Evolutionary conservation across 2,888 invertebrate species (phyloP).

Genomic region (Drosophila lacicola): DNA sequence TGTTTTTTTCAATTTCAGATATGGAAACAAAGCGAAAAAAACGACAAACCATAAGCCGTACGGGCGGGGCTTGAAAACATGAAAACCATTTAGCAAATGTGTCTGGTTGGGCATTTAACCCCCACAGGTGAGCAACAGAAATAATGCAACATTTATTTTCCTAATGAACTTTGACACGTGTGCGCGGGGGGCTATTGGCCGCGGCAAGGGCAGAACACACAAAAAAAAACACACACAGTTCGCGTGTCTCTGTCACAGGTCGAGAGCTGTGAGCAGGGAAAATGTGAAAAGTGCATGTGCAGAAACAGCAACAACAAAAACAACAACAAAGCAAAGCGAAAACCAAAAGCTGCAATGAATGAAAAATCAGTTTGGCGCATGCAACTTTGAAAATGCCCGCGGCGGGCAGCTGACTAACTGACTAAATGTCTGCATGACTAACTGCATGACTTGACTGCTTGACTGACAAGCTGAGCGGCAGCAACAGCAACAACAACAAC

Average conservation of each 20-base stretch:
- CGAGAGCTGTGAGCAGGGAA: slow-evolving; percentile 52
- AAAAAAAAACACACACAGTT: slow-evolving; percentile 18
- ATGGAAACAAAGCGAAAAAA: slow-evolving; percentile 15
- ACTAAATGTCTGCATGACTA: slow-evolving; percentile 48
- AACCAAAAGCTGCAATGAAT: slow-evolving; percentile 74
- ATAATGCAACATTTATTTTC: slow-evolving; percentile 51
- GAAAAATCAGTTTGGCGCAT: slow-evolving; percentile 80
- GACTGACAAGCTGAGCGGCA: slow-evolving; percentile 46
- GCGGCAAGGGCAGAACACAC: not conserved
- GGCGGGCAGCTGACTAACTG: slow-evolving; percentile 48
- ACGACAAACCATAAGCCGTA: slow-evolving; percentile 9
- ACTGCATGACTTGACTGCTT: slow-evolving; percentile 44
- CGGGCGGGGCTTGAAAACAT: not conserved
- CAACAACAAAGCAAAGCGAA: slow-evolving; percentile 24
- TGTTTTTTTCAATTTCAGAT: slow-evolving; percentile 22
- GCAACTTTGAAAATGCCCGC: slow-evolving; percentile 72
- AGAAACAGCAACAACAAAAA: slow-evolving; percentile 26
- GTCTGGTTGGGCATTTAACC: slow-evolving; percentile 16
- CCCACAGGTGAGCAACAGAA: not conserved
- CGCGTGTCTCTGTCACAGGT: slow-evolving; percentile 71
- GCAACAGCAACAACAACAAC: slow-evolving; percentile 28
- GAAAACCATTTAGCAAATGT: slow-evolving; percentile 58
- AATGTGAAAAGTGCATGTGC: slow-evolving; percentile 57
- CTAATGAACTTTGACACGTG: slow-evolving; percentile 78
- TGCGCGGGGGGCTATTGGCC: not conserved